These are phyloP conservation scores for Hyperoodon ampullatus DNA, from an alignment of 2,113 vertebrate genomes.

Conservation along the genomic window DNA sequence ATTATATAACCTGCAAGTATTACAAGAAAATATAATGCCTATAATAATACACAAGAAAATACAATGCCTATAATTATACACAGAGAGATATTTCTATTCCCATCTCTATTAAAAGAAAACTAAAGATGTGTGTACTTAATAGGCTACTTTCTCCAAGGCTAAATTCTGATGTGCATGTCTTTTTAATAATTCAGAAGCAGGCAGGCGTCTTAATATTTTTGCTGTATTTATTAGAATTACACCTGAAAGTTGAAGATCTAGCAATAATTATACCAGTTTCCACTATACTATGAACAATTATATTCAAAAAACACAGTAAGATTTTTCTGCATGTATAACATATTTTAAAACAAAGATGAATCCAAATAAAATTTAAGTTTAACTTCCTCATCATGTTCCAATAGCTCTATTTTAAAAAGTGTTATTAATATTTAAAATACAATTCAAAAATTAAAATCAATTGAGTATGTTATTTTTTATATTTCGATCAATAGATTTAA, in stretches of 20 bases:
- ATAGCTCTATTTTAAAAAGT: background rate
- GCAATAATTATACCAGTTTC: conserved; percentile 16
- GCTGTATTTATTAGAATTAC: conserved; percentile 75
- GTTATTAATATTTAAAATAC: background rate
- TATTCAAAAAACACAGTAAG: background rate
- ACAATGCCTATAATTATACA: background rate
- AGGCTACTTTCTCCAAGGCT: conserved; percentile 60
- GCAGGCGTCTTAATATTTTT: conserved; percentile 67
- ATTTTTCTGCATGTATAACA: background rate
- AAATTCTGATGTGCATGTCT: conserved; percentile 57
- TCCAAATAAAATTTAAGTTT: conserved; percentile 22
- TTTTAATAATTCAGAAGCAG: conserved; percentile 65
- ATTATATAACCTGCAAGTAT: conserved; percentile 26
- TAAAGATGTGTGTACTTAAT: conserved; percentile 45
- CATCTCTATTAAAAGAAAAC: background rate
- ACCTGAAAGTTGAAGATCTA: conserved; percentile 36
- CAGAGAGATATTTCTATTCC: background rate
- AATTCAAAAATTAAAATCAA: background rate
- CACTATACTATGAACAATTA: background rate
- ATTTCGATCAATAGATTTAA: conserved; percentile 3
- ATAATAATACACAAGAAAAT: conserved; percentile 19
- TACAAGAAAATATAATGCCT: background rate
- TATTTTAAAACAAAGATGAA: background rate
- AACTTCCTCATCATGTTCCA: background rate
- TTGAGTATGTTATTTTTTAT: background rate